A percentile compares a stretch with the other conserved stretches of the same genome.
Evolutionary conservation across 2,888 invertebrate species (phyloP).

Genomic region (Agonopterix heracliana): DNA sequence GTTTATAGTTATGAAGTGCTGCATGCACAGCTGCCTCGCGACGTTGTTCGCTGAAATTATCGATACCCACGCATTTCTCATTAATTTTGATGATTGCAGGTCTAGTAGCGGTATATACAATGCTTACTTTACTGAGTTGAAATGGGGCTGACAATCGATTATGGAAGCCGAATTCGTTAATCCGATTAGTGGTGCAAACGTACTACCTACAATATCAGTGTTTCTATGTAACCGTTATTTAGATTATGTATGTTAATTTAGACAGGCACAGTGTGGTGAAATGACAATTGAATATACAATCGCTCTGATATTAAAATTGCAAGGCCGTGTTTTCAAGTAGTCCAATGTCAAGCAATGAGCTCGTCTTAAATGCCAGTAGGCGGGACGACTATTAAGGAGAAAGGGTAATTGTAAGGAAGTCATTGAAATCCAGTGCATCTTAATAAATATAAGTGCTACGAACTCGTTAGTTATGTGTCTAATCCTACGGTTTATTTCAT

Average conservation of each 20-base stretch:
- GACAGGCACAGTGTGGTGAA: constrained; percentile 26
- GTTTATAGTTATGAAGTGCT: constrained; percentile 71
- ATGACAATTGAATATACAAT: constrained; percentile 42
- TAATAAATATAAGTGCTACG: neutral
- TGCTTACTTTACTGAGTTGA: constrained; percentile 1
- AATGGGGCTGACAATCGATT: constrained; percentile 16
- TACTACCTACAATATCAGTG: constrained; percentile 16
- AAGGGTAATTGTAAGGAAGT: constrained; percentile 26
- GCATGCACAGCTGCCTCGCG: constrained; percentile 67
- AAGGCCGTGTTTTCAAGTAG: constrained; percentile 44
- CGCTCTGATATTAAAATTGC: constrained; percentile 34
- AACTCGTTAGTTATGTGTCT: neutral
- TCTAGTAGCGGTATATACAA: neutral
- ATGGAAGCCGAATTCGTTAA: constrained; percentile 18
- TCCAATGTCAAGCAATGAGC: constrained; percentile 49
- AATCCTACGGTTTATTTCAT: neutral
- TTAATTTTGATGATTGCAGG: neutral
- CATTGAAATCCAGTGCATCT: neutral
- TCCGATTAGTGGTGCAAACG: constrained; percentile 13
- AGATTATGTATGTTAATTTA: constrained; percentile 28
- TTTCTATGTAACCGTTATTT: neutral
- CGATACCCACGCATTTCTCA: constrained; percentile 22
- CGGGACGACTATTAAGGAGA: constrained; percentile 27
- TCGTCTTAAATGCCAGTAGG: constrained; percentile 59
- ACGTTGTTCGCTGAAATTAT: constrained; percentile 71